Base-by-base conservation (phyloP, 2,797 vertebrate genomes). In the Alouatta caraya region DNA sequence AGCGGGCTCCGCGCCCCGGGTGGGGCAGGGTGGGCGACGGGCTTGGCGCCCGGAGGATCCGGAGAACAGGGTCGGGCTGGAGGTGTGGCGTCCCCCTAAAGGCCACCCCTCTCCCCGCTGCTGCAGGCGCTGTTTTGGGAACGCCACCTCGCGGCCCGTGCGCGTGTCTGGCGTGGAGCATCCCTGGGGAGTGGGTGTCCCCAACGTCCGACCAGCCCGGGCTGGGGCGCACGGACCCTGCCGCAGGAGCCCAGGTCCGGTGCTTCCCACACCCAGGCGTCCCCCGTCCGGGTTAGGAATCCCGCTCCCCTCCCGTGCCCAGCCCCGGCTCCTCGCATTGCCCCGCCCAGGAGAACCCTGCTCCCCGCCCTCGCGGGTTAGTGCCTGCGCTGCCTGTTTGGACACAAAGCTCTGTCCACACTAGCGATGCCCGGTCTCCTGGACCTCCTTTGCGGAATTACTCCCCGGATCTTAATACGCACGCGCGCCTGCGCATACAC, bases 391-490 rank as follows among this genome's bases (percentile, higher is more conserved):
- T 39, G 93, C 61, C 5, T 67, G 30, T 82, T 78, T 59, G 90
- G 89, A 97, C 97, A 97, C 98, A 98, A 98, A 98, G 98, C 98
- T 92, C 64, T 33, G 92, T 90, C 93, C 94, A 90, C 78, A 61
- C 72, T 55, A 28, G 84, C 67, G 61, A 57, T 88, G 95, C 94
- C 88, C 55, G 59, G 92, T 95, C 88, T 88, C 79, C 90, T 76
- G 96, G 93, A 97, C 94, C 93, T 81, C 93, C 93, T 95, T 97
- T 97, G 97, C 95, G 81, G 91, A 97, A 97, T 97, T 94, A 90
- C 95, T 87, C 81, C 88, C 84, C 61, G 39, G 79, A 90, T 95
- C 95, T 96, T 92, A 81, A 84, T 92, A 85, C 48, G 90, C 90
- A 88, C 90, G 57, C 88, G 95, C 95, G 95, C 91, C 57, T 59